Percentiles rank a stretch among this genome's conserved stretches.
Evolutionary conservation across 2,888 invertebrate species (phyloP).

Genomic region (Operophtera brumata): DNA sequence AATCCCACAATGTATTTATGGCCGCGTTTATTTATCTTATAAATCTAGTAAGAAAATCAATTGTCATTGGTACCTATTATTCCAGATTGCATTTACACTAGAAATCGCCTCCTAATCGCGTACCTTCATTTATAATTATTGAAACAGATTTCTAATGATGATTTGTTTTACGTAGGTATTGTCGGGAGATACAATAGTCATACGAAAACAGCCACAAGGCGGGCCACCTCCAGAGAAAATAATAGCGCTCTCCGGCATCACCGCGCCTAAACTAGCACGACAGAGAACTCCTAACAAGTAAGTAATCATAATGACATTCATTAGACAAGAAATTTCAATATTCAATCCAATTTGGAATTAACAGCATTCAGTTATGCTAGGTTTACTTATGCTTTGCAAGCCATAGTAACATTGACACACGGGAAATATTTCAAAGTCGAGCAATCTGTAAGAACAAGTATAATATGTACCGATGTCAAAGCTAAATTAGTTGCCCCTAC

Average conservation of each 20-base stretch:
- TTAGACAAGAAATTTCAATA: too few species aligned
- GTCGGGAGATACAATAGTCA: conserved; percentile 97
- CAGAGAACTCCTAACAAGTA: conserved; percentile 71
- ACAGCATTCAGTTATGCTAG: too few species aligned
- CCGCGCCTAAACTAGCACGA: conserved; percentile 91
- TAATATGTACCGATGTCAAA: too few species aligned
- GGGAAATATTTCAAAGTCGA: too few species aligned
- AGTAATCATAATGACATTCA: conserved; percentile 32
- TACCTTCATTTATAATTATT: neutral
- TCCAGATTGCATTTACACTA: neutral
- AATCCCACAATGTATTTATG: neutral
- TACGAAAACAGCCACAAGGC: conserved; percentile 91
- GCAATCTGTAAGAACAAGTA: too few species aligned
- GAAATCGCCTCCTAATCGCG: neutral
- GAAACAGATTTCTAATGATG: neutral
- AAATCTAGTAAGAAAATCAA: neutral
- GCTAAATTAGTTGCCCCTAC: too few species aligned
- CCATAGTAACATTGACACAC: too few species aligned
- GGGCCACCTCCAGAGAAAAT: conserved; percentile 96
- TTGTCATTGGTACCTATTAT: neutral
- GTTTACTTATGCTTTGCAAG: too few species aligned
- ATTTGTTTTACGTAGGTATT: conserved; percentile 84
- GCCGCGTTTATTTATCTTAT: neutral
- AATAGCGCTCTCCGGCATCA: conserved; percentile 93
- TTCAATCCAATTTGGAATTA: too few species aligned